These are phyloP conservation scores for Drosophila fuyamai DNA, from an alignment of 1,140 invertebrate genomes.

Conservation along the genomic window DNA sequence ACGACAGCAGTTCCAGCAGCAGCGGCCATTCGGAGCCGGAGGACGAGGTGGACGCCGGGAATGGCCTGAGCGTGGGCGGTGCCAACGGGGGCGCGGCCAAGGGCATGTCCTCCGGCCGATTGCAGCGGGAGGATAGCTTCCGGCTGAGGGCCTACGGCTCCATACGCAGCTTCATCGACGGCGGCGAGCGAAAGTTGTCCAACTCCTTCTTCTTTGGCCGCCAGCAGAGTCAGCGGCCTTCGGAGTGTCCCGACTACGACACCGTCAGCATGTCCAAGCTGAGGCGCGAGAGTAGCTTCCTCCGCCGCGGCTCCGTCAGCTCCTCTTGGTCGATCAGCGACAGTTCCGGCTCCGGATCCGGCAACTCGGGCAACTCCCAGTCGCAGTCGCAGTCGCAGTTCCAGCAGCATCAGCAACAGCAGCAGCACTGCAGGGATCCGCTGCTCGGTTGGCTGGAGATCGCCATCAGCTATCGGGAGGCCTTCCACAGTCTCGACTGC, in stretches of 20 bases:
- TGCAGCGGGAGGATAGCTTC: conserved; percentile 80
- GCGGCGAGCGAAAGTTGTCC: conserved; percentile 78
- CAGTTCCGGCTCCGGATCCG: conserved; percentile 74
- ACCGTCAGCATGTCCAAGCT: conserved; percentile 71
- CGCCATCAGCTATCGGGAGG: conserved; percentile 91
- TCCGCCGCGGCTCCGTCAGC: conserved; percentile 76
- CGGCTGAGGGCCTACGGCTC: conserved; percentile 78
- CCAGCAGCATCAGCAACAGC: conserved; percentile 25
- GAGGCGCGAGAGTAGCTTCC: conserved; percentile 73
- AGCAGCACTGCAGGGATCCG: conserved; percentile 81
- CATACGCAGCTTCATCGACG: conserved; percentile 81
- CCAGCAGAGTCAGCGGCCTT: conserved; percentile 49
- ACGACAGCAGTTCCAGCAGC: conserved; percentile 85
- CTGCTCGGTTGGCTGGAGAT: conserved; percentile 90
- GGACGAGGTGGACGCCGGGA: conserved; percentile 57
- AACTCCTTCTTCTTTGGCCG: conserved; percentile 81
- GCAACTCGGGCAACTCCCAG: conserved; percentile 65
- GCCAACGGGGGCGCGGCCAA: conserved; percentile 1
- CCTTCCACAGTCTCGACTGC: conserved; percentile 91
- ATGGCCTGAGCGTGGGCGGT: neutral
- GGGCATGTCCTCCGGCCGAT: conserved; percentile 2
- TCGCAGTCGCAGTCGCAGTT: conserved; percentile 30
- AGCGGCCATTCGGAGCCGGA: conserved; percentile 72
- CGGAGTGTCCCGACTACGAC: conserved; percentile 68
- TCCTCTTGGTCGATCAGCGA: conserved; percentile 84